These are phyloP conservation scores for Aphelocoma californica DNA, from an alignment of 2,797 vertebrate species.

Conservation along the genomic window DNA sequence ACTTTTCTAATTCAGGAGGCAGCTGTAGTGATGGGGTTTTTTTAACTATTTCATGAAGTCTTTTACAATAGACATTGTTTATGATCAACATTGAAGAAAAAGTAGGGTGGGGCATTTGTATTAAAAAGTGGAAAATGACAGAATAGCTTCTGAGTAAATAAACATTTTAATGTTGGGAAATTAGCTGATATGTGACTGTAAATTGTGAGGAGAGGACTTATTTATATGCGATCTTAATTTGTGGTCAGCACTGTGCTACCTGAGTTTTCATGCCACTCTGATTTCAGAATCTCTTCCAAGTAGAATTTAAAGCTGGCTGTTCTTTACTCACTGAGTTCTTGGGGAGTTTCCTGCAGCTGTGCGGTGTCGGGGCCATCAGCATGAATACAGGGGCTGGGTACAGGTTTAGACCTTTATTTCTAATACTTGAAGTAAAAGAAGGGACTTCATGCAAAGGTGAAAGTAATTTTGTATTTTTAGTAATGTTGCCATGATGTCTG, in stretches of 20 bases:
- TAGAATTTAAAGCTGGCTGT: not conserved
- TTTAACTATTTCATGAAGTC: not conserved
- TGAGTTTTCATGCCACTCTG: not conserved
- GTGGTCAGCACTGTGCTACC: not conserved
- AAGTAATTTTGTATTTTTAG: not conserved
- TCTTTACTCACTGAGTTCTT: not conserved
- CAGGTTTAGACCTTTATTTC: not conserved
- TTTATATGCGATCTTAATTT: not conserved
- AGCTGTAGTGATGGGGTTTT: not conserved
- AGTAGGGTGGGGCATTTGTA: not conserved
- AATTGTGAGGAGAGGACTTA: not conserved
- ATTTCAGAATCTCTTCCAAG: not conserved
- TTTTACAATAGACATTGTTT: not conserved
- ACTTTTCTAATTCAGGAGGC: not conserved
- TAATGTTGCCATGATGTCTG: fast-evolving
- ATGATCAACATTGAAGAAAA: not conserved
- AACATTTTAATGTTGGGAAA: not conserved
- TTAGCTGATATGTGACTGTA: not conserved
- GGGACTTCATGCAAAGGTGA: not conserved
- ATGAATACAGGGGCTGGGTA: not conserved
- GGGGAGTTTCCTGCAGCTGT: not conserved
- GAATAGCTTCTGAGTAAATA: not conserved
- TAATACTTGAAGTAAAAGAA: not conserved
- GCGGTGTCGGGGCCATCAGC: not conserved
- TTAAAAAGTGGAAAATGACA: not conserved